Conservation (phyloP, 1,140 invertebrate genomes). For the Chironomus tepperi region DNA sequence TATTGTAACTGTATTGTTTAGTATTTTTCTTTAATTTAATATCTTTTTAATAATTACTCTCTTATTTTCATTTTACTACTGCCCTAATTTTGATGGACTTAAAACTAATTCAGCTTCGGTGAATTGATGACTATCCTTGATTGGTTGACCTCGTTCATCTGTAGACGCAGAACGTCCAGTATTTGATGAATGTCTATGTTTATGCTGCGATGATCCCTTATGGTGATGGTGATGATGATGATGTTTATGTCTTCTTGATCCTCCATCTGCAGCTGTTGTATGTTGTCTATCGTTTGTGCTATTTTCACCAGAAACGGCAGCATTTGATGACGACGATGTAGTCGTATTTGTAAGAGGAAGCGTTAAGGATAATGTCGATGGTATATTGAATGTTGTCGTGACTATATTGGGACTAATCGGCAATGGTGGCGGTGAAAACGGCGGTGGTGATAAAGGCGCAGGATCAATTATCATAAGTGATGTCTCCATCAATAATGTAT, state of each 20-base stretch:
- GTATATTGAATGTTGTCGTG: conserved; percentile 33
- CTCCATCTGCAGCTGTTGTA: background rate
- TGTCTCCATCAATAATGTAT: background rate
- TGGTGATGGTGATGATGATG: conserved; percentile 32
- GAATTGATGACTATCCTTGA: conserved; percentile 5
- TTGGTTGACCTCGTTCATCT: conserved; percentile 17
- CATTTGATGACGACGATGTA: conserved; percentile 20
- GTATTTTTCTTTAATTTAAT: too few species aligned
- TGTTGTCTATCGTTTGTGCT: conserved; percentile 30
- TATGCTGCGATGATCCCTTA: background rate
- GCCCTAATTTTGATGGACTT: conserved; percentile 39
- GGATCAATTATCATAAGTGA: conserved; percentile 26
- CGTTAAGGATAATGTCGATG: conserved; percentile 33
- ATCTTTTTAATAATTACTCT: background rate
- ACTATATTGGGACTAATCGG: conserved; percentile 25
- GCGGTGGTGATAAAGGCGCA: conserved; percentile 27
- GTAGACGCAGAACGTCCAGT: background rate
- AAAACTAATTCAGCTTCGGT: conserved; percentile 38
- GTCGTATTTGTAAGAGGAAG: conserved; percentile 23
- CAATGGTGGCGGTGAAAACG: conserved; percentile 29
- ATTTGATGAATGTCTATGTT: background rate
- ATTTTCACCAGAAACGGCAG: conserved; percentile 16
- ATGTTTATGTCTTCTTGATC: conserved; percentile 27
- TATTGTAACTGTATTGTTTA: too few species aligned
- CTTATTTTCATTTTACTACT: conserved; percentile 29